Evolutionary conservation across 1,140 invertebrate genomes (phyloP), one percentile per base, ranked within the genome.

Genomic region (Diabrotica virgifera): DNA sequence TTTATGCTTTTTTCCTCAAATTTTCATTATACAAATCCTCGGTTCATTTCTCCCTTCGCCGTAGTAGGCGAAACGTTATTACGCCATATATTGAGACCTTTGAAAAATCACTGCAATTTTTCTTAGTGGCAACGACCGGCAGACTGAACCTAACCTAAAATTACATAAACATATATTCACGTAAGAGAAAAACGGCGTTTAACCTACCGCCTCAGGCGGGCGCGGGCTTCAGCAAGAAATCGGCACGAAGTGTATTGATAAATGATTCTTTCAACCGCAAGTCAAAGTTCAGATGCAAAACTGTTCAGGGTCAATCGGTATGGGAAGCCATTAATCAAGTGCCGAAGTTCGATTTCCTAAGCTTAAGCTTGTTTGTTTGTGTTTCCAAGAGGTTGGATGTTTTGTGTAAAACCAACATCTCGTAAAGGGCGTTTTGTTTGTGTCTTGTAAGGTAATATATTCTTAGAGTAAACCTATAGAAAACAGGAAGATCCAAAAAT

Each of bases 261-360:
- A 67, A 67, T 67, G 61, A 53, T 58, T 64, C 38, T 37, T 57
- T 64, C 57, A 59, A 64, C 66, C 58, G 56, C 58, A 6, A 64
- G 66, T 64, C 66, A 67, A 55, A 61, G 66, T 37, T 67, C 66
- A 62, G 62, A 67, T 67, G 66, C 62, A 67, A 67, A 67, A 67
- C 57, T 64, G 57, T 59, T 64, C 24, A 52, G 62, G 66, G 66
- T 67, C 66, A 67, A 63, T 54, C 62, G 62, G 52, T 64, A 38
- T 54, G 38, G 62, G 59, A 52, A 36, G 24, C 66, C 57, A 67
- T 67, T 67, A 67, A 67, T 67, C 66, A 67, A 62, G 24, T 64
- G 9, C 65, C 24, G 10, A 62, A 54, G 51, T 40, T 37, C 50
- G 24, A 61, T 52, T 61, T 37, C 46, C 36, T 35, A 40, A 14